A percentile compares a stretch with the other conserved stretches of the same genome.
These are phyloP conservation scores for Pogoniulus pusillus DNA, from an alignment of 2,797 vertebrate species.

Conservation along the genomic window DNA sequence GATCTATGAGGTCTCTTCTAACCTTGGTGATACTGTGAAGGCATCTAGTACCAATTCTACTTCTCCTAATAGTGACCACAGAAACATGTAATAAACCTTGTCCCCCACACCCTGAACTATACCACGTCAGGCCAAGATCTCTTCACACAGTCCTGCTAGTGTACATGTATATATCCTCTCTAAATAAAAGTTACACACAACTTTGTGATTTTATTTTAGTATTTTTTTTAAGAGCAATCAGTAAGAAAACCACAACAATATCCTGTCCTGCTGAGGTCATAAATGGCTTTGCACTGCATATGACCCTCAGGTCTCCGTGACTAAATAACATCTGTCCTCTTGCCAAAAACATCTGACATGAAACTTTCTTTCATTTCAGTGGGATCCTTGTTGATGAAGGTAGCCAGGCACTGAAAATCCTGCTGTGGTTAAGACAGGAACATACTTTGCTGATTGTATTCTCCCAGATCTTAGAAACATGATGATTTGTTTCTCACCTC, in stretches of 20 bases:
- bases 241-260: neutral
- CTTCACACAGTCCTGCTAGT: neutral
- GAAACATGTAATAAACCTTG: neutral
- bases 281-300: neutral
- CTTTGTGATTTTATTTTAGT: neutral
- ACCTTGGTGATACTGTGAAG: too few relatives aligned
- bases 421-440: neutral
- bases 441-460: neutral
- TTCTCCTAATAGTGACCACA: neutral
- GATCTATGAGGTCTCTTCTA: too few relatives aligned
- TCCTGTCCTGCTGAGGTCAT: neutral
- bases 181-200: neutral
- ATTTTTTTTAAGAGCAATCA: neutral
- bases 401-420: neutral
- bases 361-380: neutral
- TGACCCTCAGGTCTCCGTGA: neutral
- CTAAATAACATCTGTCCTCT: neutral
- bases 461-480: neutral
- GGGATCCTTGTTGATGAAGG: neutral
- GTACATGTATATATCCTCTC: neutral
- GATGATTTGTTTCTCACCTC: slow-evolving; percentile 41
- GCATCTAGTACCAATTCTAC: neutral
- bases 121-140: neutral
- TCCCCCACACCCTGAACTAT: neutral
- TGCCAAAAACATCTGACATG: neutral